Conservation (phyloP, 2,888 invertebrate genomes). For the Diadegma fenestrale region DNA sequence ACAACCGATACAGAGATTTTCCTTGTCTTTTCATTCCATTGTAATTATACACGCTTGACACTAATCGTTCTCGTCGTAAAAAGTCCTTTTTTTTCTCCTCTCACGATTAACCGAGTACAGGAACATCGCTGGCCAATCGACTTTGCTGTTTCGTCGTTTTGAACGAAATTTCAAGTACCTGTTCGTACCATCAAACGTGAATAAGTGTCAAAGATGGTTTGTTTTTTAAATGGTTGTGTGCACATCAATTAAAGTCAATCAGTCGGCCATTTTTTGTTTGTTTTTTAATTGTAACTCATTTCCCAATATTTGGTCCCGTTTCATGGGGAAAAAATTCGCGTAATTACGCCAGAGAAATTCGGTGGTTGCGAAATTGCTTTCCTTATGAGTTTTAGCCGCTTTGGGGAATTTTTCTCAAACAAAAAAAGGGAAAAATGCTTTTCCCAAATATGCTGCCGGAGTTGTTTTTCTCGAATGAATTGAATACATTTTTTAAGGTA, state of each 20-base stretch:
- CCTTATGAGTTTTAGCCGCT: neutral
- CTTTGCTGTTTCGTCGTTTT: slow-evolving; percentile 40
- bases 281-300: neutral
- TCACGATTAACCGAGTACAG: slow-evolving; percentile 33
- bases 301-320: neutral
- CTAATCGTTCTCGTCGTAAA: slow-evolving; percentile 54
- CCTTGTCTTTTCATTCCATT: slow-evolving; percentile 3
- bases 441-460: neutral
- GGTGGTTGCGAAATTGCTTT: neutral
- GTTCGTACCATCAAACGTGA: slow-evolving; percentile 20
- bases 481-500: neutral
- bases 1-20: slow-evolving; percentile 40
- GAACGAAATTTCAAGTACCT: slow-evolving; percentile 5
- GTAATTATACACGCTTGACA: slow-evolving; percentile 52
- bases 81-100: neutral
- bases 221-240: slow-evolving; percentile 50
- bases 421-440: neutral
- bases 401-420: neutral
- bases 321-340: neutral
- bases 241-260: too few species aligned
- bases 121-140: slow-evolving; percentile 34
- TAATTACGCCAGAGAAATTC: neutral
- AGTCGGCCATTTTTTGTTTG: neutral
- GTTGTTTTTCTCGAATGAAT: neutral
- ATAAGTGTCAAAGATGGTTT: slow-evolving; percentile 52